Conservation (phyloP, 1,140 invertebrate species). For the Orius insidiosus region DNA sequence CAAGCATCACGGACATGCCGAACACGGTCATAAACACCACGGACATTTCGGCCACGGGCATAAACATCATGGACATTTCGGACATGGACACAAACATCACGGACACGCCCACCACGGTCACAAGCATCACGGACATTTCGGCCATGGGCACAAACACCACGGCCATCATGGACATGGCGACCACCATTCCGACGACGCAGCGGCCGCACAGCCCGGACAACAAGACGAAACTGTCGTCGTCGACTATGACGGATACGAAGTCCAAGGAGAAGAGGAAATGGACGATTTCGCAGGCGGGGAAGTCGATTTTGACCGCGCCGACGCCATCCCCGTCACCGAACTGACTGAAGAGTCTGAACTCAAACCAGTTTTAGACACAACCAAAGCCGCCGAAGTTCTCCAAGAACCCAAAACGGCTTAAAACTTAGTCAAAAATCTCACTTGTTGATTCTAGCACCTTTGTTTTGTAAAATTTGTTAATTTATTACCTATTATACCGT, state of each 20-base stretch:
- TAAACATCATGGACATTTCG: slow-evolving; percentile 13
- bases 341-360: neutral
- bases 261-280: neutral
- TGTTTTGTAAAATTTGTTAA: neutral
- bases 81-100: slow-evolving; percentile 11
- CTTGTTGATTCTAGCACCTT: neutral
- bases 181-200: slow-evolving; percentile 9
- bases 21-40: slow-evolving; percentile 12
- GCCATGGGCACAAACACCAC: slow-evolving; percentile 6
- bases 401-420: neutral
- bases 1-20: slow-evolving; percentile 12
- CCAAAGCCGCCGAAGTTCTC: too few relatives aligned
- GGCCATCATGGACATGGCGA: slow-evolving; percentile 5
- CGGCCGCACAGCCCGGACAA: neutral
- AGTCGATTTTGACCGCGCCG: slow-evolving; percentile 5
- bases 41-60: slow-evolving; percentile 13
- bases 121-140: slow-evolving; percentile 9
- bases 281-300: neutral
- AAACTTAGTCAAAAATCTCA: neutral
- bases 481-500: neutral
- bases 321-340: slow-evolving; percentile 4
- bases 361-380: neutral
- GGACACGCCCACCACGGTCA: slow-evolving; percentile 11
- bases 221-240: slow-evolving; percentile 4
- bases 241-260: slow-evolving; percentile 4